These are phyloP conservation scores for Lethrus apterus DNA, from an alignment of 1,140 invertebrate genomes.

Conservation along the genomic window DNA sequence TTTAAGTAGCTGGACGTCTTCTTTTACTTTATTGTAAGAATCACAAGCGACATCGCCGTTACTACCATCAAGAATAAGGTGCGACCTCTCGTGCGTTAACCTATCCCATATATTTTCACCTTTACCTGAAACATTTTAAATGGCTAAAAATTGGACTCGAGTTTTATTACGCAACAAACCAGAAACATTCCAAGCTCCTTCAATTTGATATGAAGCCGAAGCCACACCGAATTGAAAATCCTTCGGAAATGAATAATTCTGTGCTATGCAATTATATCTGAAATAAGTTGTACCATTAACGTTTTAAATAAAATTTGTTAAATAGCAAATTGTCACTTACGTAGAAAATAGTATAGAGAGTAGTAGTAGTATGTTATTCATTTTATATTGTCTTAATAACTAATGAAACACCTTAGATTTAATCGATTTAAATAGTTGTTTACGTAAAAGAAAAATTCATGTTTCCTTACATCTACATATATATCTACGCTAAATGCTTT, in stretches of 20 bases:
- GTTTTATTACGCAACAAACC: conserved; percentile 6
- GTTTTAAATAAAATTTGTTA: no score
- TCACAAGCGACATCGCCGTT: conserved; percentile 52
- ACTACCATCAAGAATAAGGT: conserved; percentile 44
- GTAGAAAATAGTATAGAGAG: no score
- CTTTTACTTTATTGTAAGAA: conserved; percentile 51
- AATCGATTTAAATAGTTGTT: no score
- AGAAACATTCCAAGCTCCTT: conserved; percentile 3
- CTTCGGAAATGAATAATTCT: conserved; percentile 1
- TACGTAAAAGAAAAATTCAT: no score
- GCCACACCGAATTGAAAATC: conserved; percentile 8
- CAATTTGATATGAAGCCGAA: conserved; percentile 6
- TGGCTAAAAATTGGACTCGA: not conserved
- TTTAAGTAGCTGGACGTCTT: conserved; percentile 47
- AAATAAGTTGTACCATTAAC: conserved; percentile 15
- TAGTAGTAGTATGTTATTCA: no score
- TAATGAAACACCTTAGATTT: no score
- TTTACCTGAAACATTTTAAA: conserved; percentile 37
- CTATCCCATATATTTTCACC: conserved; percentile 53
- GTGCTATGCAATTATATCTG: not conserved
- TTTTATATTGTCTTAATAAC: no score
- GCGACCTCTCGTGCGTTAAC: conserved; percentile 46
- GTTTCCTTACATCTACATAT: no score
- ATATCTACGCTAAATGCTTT: no score
- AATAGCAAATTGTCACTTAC: no score